These are phyloP conservation scores for Mystacides longicornis DNA, from an alignment of 2,888 invertebrate species.

Conservation along the genomic window DNA sequence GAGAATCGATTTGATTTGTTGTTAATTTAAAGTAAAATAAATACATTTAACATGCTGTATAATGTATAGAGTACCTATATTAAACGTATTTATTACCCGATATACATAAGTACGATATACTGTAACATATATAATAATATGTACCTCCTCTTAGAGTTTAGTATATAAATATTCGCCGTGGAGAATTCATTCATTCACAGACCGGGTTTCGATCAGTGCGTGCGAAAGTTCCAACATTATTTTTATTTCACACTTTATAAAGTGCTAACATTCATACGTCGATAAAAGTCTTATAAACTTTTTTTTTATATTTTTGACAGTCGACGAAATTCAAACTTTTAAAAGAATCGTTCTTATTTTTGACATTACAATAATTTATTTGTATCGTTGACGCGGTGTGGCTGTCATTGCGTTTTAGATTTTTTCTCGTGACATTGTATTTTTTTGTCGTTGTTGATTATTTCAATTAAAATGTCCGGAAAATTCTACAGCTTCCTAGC, in stretches of 20 bases:
- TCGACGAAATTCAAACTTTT: background rate
- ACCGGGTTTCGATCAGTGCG: background rate
- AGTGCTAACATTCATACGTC: too few species aligned
- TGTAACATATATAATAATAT: too few species aligned
- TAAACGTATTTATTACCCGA: too few species aligned
- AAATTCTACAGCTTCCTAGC: background rate
- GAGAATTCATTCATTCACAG: background rate
- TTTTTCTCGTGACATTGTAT: background rate
- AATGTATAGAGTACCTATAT: too few species aligned
- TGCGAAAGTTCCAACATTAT: background rate
- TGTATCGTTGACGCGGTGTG: background rate
- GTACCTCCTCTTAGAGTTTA: background rate
- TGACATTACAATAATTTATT: background rate
- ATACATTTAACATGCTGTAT: too few species aligned
- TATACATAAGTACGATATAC: too few species aligned
- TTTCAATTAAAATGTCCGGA: background rate
- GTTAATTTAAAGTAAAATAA: too few species aligned
- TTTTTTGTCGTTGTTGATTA: slow-evolving; percentile 1
- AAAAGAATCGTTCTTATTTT: background rate
- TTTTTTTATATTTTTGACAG: background rate
- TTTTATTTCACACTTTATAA: too few species aligned
- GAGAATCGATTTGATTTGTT: too few species aligned
- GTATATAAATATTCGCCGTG: background rate
- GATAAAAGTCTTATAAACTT: background rate
- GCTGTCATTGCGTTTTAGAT: background rate